Evolutionary conservation across 1,140 invertebrate genomes (phyloP), one percentile per base, ranked within the genome.

Genomic region (Andricus grossulariae): DNA sequence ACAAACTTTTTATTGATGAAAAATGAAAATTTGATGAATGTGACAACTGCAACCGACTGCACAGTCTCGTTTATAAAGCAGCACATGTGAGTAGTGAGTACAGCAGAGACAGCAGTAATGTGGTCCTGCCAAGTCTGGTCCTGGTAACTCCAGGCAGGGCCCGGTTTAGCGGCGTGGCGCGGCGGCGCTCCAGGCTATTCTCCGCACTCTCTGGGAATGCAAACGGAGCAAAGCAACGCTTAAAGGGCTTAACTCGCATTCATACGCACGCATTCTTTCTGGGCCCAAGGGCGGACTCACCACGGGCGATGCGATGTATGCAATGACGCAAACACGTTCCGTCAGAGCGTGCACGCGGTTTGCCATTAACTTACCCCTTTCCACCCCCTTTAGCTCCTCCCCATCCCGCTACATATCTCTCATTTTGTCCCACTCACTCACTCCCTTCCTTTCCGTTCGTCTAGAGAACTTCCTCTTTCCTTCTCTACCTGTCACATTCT

Each of bases 211-310:
- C 73, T 54, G 77, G 86, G 85, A 88, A 88, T 88, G 86, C 86
- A 88, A 88, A 86, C 83, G 82, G 86, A 88, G 85, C 85, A 88
- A 84, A 82, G 83, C 80, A 82, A 86, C 78, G 76, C 81, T 78
- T 54, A 21, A 71, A 82, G 75, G 75, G 79, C 80, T 78, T 80
- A 74, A 77, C 82, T 82, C 73, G 75, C 76, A 79, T 80, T 79
- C 79, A 57, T 79, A 79, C 79, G 79, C 80, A 81, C 73, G 79
- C 79, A 73, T 75, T 75, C 75, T 51, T 77, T 16, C n/a, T 39
- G 15, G 25, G 60, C 74, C 76, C 71, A 52, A 73, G 54, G 72
- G 73, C 76, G 80, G 55, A 76, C 75, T 73, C 60, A 76, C 76
- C 71, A 15, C 75, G 70, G 72, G 79, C 79, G 78, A 80, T 80